Percentiles rank a stretch among this genome's conserved stretches.
phyloP scores from a whole-genome alignment of 2,113 vertebrate genomes.

The Tetraodon nigroviridis region DNA sequence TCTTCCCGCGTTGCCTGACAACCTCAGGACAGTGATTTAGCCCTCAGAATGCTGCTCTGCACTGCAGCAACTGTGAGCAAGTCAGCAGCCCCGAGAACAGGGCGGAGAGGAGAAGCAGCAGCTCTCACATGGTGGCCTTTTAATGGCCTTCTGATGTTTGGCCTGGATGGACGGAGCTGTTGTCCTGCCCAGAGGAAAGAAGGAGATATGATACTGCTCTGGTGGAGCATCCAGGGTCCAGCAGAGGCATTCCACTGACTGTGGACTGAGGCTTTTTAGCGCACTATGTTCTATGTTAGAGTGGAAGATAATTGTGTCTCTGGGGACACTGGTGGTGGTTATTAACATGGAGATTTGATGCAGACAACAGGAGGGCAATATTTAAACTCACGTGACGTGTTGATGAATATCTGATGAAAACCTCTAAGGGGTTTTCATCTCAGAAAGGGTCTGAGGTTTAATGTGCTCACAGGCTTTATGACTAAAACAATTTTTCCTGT shows the following conservation, averaged over 20 bases:
- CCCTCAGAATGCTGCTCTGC: conserved; percentile 20
- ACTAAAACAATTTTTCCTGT: too few relatives aligned
- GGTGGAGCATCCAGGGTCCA: conserved; percentile 25
- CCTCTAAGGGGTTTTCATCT: conserved; percentile 18
- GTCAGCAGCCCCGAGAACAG: conserved; percentile 24
- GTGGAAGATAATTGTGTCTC: conserved; percentile 55
- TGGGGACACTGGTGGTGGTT: conserved; percentile 35
- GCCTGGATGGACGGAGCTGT: conserved; percentile 44
- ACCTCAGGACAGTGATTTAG: conserved; percentile 16
- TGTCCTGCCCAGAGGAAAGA: conserved; percentile 25
- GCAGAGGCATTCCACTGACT: conserved; percentile 45
- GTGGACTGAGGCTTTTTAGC: conserved; percentile 58
- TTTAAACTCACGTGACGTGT: conserved; percentile 29
- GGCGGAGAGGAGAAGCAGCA: conserved; percentile 23
- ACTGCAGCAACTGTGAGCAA: conserved; percentile 27
- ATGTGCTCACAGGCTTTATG: background rate
- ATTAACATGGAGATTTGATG: conserved; percentile 49
- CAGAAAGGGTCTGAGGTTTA: conserved; percentile 2
- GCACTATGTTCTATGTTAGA: conserved; percentile 59
- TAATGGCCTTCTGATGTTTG: conserved; percentile 46
- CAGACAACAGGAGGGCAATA: conserved; percentile 31
- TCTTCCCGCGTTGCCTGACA: background rate
- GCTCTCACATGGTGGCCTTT: conserved; percentile 26
- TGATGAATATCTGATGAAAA: conserved; percentile 41
- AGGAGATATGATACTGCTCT: conserved; percentile 38